Base-by-base conservation (phyloP, 2,797 vertebrate genomes). In the Lophotriccus pileatus region DNA sequence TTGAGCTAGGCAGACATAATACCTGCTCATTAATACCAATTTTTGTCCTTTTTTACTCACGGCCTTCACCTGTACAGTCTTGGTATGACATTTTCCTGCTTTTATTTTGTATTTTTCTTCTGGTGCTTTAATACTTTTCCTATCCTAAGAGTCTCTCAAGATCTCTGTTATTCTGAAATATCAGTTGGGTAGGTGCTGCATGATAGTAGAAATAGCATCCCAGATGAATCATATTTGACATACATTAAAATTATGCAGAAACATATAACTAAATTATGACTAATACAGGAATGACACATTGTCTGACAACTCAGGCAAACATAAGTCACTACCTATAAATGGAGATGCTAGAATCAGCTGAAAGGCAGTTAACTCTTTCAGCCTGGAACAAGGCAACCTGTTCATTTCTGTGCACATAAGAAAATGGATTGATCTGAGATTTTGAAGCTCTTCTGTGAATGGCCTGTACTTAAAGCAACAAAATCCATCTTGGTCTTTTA, bases 211-310 rank as follows among this genome's bases (percentile, higher is more conserved):
- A 93, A 53, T 46, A 67, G 30, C 60, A 58, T 74, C 32, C 14
- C 28, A 80, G 78, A 89, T 95, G 86, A 95, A 67, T 96, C 90
- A 87, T 85, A 55, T 81, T 70, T 92, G 78, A 80, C 46, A 91
- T 84, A 77, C 16, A 62, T 84, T 83, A 85, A 74, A 87, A 91
- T 83, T 64, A 85, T 83, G 62, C 60, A 87, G 78, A 83, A 94
- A 92, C 28, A 39, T 75, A 20, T 60, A 95, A 89, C 41, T 64
- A 76, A 91, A 75, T 87, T 81, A 47, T 89, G 93, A 93, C 84
- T 96, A 96, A 96, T 78, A 84, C 19, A 69, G 47, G 39, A 83
- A 92, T 95, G 92, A 91, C 84, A 95, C 78, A 83, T 66, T 58
- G 70, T 93, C 90, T 90, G 68, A 93, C 87, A 81, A 52, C 66